These are phyloP conservation scores for Lamprotornis superbus DNA, from an alignment of 2,113 vertebrate species.

Conservation along the genomic window DNA sequence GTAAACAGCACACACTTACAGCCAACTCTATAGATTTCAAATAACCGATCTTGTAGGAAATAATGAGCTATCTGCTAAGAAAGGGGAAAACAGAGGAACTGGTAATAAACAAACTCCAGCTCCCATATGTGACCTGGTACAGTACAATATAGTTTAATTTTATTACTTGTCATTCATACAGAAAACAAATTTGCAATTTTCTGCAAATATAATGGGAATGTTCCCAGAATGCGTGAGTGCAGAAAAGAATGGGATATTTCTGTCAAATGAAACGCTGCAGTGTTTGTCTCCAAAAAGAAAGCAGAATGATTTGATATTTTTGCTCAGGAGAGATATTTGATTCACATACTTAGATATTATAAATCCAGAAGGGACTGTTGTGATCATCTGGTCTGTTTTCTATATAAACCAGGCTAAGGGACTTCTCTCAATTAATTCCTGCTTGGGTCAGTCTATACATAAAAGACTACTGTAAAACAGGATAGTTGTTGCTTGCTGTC, in stretches of 20 bases:
- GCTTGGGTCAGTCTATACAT: not conserved
- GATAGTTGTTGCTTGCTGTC: not conserved
- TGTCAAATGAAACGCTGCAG: conserved; percentile 10
- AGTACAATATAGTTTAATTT: conserved; percentile 67
- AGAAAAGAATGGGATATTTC: conserved; percentile 25
- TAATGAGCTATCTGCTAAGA: conserved; percentile 68
- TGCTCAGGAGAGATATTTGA: not conserved
- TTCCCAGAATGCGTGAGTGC: conserved; percentile 32
- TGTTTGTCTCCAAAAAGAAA: not conserved
- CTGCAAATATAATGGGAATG: conserved; percentile 57
- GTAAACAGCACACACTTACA: conserved; percentile 42
- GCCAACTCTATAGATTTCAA: conserved; percentile 56
- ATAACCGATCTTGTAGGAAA: conserved; percentile 64
- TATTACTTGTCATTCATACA: conserved; percentile 65
- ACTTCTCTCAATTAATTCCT: not conserved
- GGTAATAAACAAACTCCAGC: conserved; percentile 57
- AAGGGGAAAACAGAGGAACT: conserved; percentile 35
- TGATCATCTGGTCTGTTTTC: not conserved
- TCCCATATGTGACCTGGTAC: conserved; percentile 48
- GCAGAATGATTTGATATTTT: not conserved
- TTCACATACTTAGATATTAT: not conserved
- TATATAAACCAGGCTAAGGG: not conserved
- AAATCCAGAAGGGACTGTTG: not conserved
- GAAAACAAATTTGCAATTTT: conserved; percentile 61
- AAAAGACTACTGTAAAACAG: not conserved